These are phyloP conservation scores for Phalacrocorax brasilianus DNA, from an alignment of 2,113 vertebrate species.

Conservation along the genomic window DNA sequence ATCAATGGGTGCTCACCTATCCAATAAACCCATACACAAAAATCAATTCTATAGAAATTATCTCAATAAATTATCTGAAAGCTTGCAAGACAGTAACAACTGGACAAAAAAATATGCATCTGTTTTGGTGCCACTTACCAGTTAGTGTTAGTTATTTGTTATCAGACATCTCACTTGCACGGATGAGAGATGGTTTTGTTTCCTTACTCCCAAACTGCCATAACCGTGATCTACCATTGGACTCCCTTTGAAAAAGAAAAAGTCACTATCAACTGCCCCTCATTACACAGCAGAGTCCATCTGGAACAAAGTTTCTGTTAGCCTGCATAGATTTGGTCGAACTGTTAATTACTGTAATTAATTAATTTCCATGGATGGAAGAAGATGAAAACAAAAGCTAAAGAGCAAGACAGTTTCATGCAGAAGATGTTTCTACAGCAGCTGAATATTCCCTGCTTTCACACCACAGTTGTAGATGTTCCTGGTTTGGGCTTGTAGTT, in stretches of 20 bases:
- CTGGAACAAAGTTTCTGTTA: neutral
- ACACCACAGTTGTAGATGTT: neutral
- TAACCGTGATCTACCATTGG: neutral
- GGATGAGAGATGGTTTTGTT: neutral
- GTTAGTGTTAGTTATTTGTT: neutral
- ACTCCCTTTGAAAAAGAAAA: neutral
- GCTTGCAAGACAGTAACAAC: neutral
- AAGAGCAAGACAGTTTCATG: neutral
- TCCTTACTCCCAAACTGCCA: neutral
- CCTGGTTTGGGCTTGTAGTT: neutral
- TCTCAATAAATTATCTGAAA: neutral
- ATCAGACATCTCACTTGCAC: neutral
- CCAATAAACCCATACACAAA: neutral
- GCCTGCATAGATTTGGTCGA: neutral
- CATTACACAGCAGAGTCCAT: neutral
- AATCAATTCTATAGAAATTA: neutral
- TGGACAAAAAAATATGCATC: neutral
- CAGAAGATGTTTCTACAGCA: neutral
- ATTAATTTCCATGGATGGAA: neutral
- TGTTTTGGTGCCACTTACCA: neutral
- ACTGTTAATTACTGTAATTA: conserved; percentile 7
- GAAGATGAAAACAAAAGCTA: neutral
- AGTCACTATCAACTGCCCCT: neutral
- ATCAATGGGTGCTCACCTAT: neutral
- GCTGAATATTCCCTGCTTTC: neutral